Evolutionary conservation across 2,797 vertebrate species (phyloP).

Genomic region (Calcarius lapponicus): DNA sequence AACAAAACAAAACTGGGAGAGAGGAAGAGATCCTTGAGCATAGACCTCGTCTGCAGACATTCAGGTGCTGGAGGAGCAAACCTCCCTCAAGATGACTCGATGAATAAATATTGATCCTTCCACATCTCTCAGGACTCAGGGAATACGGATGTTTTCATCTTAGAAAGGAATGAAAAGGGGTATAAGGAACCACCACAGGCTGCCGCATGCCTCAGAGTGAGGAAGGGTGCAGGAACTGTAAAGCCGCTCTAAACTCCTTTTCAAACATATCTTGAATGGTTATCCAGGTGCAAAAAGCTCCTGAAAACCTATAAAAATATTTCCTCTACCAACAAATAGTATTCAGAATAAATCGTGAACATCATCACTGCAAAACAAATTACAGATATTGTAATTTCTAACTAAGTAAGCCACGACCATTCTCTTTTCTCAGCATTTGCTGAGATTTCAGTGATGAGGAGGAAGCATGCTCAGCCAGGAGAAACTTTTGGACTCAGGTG

Average conservation of each 20-base stretch:
- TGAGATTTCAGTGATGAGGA: accelerated
- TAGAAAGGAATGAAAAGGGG: background rate
- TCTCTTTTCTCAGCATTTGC: background rate
- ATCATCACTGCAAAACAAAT: background rate
- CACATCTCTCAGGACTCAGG: background rate
- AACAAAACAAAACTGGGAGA: background rate
- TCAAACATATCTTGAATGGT: background rate
- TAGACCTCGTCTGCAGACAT: background rate
- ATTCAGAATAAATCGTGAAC: background rate
- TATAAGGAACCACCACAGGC: background rate
- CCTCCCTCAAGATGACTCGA: background rate
- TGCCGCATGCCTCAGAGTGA: accelerated
- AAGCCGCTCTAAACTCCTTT: background rate
- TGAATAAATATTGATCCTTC: background rate
- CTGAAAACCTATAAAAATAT: background rate
- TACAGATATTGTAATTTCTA: accelerated
- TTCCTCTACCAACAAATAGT: background rate
- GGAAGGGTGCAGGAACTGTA: background rate
- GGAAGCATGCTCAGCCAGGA: background rate
- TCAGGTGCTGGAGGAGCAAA: background rate
- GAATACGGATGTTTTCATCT: background rate
- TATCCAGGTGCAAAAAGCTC: background rate
- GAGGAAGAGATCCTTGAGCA: background rate
- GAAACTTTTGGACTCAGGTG: background rate
- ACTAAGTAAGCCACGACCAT: background rate